These are phyloP conservation scores for Zonitis immaculata DNA, from an alignment of 2,888 invertebrate genomes.

Conservation along the genomic window DNA sequence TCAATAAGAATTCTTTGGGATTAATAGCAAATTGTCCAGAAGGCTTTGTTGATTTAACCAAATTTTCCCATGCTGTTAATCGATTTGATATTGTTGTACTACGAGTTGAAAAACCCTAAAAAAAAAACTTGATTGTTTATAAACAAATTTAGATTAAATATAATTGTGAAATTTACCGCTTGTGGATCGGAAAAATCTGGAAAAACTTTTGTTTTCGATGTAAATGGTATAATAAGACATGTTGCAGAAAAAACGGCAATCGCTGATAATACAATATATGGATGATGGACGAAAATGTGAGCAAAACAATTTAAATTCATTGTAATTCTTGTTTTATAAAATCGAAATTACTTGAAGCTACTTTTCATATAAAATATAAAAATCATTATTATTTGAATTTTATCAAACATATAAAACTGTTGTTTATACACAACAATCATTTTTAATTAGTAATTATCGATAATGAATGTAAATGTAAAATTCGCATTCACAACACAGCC, in stretches of 20 bases:
- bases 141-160: too few relatives aligned
- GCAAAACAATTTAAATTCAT: conserved; percentile 57
- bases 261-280: conserved; percentile 59
- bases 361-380: background rate
- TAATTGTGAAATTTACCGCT: conserved; percentile 59
- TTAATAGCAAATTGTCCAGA: conserved; percentile 67
- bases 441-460: too few relatives aligned
- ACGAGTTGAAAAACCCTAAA: conserved; percentile 84
- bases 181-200: conserved; percentile 87
- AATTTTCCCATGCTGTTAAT: conserved; percentile 79
- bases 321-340: background rate
- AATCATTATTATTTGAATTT: background rate
- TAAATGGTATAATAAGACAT: conserved; percentile 63
- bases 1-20: conserved; percentile 58
- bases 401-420: background rate
- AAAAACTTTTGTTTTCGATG: conserved; percentile 56
- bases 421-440: background rate
- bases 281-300: conserved; percentile 63
- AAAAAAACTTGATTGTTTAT: too few relatives aligned
- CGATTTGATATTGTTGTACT: conserved; percentile 80
- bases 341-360: background rate
- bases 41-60: conserved; percentile 68
- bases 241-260: conserved; percentile 60
- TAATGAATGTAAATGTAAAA: too few relatives aligned
- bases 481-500: too few relatives aligned